Conservation (phyloP, 2,888 invertebrate genomes). For the Tenodera sinensis region DNA sequence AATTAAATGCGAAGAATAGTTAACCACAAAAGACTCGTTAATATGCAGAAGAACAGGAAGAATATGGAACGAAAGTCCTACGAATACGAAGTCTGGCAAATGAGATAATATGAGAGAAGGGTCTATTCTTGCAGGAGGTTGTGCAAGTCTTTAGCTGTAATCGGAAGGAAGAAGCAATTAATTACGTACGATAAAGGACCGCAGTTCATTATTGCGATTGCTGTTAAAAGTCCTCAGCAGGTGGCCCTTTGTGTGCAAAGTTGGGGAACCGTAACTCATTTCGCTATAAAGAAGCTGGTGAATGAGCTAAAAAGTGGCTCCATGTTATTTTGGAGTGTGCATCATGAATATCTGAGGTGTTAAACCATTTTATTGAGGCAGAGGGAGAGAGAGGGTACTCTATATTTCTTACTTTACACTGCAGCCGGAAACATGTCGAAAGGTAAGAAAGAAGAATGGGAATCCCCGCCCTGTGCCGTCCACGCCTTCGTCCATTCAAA, state of each 20-base stretch:
- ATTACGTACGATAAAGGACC: not conserved
- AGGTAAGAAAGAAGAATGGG: not conserved
- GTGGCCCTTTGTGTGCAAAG: too few species aligned
- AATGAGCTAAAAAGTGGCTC: not conserved
- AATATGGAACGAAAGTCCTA: too few species aligned
- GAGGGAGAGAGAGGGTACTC: not conserved
- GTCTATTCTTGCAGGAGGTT: not conserved
- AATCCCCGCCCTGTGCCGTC: not conserved
- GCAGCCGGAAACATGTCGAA: not conserved
- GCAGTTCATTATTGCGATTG: too few species aligned
- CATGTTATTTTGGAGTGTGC: not conserved
- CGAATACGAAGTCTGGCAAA: too few species aligned
- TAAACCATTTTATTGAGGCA: not conserved
- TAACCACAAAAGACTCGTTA: too few species aligned
- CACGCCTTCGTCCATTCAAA: not conserved
- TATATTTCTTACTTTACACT: not conserved
- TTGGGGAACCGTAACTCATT: too few species aligned
- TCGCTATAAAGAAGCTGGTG: too few species aligned
- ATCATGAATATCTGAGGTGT: not conserved
- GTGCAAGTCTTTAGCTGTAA: not conserved
- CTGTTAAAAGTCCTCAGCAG: too few species aligned
- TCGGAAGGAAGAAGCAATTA: not conserved
- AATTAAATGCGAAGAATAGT: too few species aligned
- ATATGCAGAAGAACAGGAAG: too few species aligned
- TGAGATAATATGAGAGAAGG: too few species aligned